phyloP scores from a whole-genome alignment of 1,140 invertebrate genomes.

The Akabosia matsudoensis region DNA sequence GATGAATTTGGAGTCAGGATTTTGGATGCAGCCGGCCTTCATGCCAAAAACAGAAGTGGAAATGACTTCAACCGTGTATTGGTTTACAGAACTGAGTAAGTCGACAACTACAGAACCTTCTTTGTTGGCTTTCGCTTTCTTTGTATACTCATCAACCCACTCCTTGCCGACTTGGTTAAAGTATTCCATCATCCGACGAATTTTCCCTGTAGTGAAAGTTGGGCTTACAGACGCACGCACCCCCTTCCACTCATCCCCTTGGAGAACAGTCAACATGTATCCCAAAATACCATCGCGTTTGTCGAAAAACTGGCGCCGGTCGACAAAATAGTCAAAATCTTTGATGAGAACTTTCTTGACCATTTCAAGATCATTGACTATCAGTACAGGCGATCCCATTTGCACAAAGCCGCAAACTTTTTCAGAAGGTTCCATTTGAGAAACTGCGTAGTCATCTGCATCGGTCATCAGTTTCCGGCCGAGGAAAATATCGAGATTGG shows the following conservation, averaged over 20 bases:
- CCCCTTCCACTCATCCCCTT: slow-evolving; percentile 3
- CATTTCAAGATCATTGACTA: not conserved
- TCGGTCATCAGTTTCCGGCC: not conserved
- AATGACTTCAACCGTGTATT: slow-evolving; percentile 5
- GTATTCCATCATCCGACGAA: slow-evolving; percentile 29
- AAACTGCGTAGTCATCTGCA: not conserved
- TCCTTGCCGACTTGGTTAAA: slow-evolving; percentile 12
- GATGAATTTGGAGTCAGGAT: not conserved
- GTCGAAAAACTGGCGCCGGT: not conserved
- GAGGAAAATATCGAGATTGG: not conserved
- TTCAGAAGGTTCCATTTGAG: not conserved
- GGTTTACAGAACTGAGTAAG: not conserved
- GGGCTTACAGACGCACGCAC: not conserved
- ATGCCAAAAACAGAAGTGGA: not conserved
- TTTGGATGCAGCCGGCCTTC: not conserved
- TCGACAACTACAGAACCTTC: not conserved
- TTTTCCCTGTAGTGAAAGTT: slow-evolving; percentile 24
- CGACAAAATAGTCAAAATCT: slow-evolving; percentile 19
- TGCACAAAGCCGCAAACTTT: not conserved
- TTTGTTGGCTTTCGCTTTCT: not conserved
- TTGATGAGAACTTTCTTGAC: not conserved
- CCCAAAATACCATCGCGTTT: not conserved
- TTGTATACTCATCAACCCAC: not conserved
- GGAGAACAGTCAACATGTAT: not conserved
- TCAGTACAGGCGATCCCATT: not conserved